A percentile compares a stretch with the other conserved stretches of the same genome.
Evolutionary conservation across 2,113 vertebrate species (phyloP).

Genomic region (Heterotilapia buettikoferi): DNA sequence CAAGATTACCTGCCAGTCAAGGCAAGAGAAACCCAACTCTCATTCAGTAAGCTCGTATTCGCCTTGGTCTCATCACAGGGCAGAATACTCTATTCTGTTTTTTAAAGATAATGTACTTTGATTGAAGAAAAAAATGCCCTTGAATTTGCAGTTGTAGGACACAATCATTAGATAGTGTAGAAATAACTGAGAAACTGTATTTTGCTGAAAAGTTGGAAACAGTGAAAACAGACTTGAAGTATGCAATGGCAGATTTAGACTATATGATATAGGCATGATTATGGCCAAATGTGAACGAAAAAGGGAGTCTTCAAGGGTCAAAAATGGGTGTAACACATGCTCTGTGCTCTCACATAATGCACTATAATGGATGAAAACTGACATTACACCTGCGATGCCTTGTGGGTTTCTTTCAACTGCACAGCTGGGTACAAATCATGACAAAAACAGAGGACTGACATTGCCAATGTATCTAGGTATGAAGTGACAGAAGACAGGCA

Average conservation of each 20-base stretch:
- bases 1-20: constrained; percentile 67
- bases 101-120: not conserved
- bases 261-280: not conserved
- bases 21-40: constrained; percentile 30
- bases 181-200: not conserved
- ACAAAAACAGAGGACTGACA: not conserved
- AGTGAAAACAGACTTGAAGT: not conserved
- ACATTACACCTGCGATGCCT: not conserved
- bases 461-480: not conserved
- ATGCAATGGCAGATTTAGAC: not conserved
- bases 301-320: not conserved
- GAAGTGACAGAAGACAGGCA: not conserved
- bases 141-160: not conserved
- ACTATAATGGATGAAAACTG: not conserved
- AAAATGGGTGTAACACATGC: not conserved
- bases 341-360: not conserved
- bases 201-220: not conserved
- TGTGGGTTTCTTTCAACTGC: not conserved
- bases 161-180: not conserved
- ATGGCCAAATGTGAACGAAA: not conserved
- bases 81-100: not conserved
- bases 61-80: constrained; percentile 74
- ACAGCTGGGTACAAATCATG: not conserved
- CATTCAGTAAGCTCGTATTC: constrained; percentile 61
- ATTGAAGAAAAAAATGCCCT: not conserved